A percentile compares a stretch with the other conserved stretches of the same genome.
These are phyloP conservation scores for Tachystola acroxantha DNA, from an alignment of 2,888 invertebrate species.

Conservation along the genomic window DNA sequence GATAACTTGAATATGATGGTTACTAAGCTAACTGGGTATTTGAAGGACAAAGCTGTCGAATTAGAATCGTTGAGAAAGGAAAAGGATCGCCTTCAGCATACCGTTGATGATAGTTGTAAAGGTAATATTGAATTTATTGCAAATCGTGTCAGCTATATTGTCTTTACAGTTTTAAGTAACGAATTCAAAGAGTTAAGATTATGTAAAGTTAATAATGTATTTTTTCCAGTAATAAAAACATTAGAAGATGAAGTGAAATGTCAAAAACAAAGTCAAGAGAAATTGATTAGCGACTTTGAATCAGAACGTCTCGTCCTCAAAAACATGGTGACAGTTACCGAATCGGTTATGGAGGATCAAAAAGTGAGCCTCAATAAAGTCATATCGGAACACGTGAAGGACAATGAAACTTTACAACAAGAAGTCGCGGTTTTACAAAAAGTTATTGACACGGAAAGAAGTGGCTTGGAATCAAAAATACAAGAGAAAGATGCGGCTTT, in stretches of 20 bases:
- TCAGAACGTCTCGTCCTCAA: constrained; percentile 47
- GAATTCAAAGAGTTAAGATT: no score
- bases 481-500: constrained; percentile 8
- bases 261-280: constrained; percentile 41
- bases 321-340: constrained; percentile 54
- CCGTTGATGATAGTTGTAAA: constrained; percentile 32
- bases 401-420: constrained; percentile 28
- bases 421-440: constrained; percentile 29
- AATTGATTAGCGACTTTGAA: constrained; percentile 46
- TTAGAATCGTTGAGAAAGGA: constrained; percentile 39
- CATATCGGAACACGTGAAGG: constrained; percentile 33
- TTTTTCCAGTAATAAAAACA: constrained; percentile 33
- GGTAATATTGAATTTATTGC: constrained; percentile 22
- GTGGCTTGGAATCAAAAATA: constrained; percentile 19
- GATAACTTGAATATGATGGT: constrained; percentile 52
- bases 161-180: not conserved
- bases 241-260: constrained; percentile 41
- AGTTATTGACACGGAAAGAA: constrained; percentile 19
- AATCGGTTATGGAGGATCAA: constrained; percentile 56
- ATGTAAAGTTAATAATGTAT: no score
- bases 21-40: constrained; percentile 42
- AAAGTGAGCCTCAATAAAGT: constrained; percentile 35
- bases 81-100: constrained; percentile 34
- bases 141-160: not conserved
- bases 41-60: constrained; percentile 50